These are phyloP conservation scores for Anthoscopus minutus DNA, from an alignment of 2,113 vertebrate genomes.

Conservation along the genomic window DNA sequence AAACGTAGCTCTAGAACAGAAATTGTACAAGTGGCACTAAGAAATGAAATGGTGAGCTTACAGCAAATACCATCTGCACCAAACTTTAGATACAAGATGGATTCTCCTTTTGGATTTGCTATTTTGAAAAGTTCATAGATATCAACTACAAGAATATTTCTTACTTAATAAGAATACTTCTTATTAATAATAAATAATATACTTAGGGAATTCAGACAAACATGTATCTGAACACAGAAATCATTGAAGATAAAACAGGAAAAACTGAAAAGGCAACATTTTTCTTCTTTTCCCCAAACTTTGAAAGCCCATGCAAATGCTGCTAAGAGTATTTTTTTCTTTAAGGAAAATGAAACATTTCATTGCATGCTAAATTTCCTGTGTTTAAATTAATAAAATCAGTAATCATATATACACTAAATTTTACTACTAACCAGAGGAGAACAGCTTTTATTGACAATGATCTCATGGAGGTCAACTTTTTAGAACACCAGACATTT, in stretches of 20 bases:
- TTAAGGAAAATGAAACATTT: background rate
- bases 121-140: background rate
- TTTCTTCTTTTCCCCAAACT: background rate
- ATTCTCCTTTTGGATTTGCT: background rate
- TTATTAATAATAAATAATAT: background rate
- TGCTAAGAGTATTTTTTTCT: background rate
- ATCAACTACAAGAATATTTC: background rate
- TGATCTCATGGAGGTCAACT: background rate
- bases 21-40: background rate
- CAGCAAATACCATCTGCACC: background rate
- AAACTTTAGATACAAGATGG: background rate
- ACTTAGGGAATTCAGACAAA: background rate
- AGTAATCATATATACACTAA: background rate
- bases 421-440: background rate
- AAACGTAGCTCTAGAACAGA: background rate
- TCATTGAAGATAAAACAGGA: background rate
- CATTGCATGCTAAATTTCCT: background rate
- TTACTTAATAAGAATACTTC: background rate
- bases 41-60: background rate
- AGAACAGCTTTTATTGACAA: background rate
- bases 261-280: background rate
- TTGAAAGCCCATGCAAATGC: background rate
- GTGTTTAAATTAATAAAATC: background rate
- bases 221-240: background rate
- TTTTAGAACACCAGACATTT: background rate